phyloP scores from a whole-genome alignment of 2,113 vertebrate species.

The Syrmaticus mikado region DNA sequence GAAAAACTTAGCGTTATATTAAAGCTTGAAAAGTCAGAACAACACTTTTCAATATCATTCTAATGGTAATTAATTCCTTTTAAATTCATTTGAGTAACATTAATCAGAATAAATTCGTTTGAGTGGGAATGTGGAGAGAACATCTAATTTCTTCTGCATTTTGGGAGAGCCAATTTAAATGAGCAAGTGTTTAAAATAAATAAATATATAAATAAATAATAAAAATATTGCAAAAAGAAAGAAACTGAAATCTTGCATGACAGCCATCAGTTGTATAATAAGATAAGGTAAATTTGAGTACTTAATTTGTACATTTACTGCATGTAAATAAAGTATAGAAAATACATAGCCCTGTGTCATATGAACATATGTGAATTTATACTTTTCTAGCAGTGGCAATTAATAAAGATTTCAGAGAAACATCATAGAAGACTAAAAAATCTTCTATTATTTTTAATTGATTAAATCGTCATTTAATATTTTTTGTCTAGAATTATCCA shows the following conservation, averaged over 20 bases:
- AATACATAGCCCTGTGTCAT: neutral
- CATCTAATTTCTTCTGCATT: slow-evolving; percentile 70
- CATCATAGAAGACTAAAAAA: neutral
- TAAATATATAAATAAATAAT: slow-evolving; percentile 53
- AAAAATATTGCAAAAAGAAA: neutral
- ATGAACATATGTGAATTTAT: neutral
- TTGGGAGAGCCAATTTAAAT: slow-evolving; percentile 57
- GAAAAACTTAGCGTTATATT: neutral
- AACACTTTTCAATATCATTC: slow-evolving; percentile 55
- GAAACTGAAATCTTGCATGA: slow-evolving; percentile 12
- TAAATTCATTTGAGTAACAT: slow-evolving; percentile 65
- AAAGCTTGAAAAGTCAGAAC: slow-evolving; percentile 35
- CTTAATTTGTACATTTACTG: slow-evolving; percentile 3
- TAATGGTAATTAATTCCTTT: slow-evolving; percentile 73
- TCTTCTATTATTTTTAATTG: neutral
- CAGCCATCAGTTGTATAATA: slow-evolving; percentile 4
- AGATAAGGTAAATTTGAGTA: neutral
- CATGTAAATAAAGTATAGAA: neutral
- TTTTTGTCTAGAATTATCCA: neutral
- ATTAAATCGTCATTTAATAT: neutral
- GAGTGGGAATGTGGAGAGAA: slow-evolving; percentile 53
- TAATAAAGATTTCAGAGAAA: neutral
- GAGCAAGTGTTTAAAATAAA: slow-evolving; percentile 60
- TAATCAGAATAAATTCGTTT: slow-evolving; percentile 75
- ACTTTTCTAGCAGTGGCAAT: neutral